These are phyloP conservation scores for Seira ritae DNA, from an alignment of 2,888 invertebrate species.

Conservation along the genomic window DNA sequence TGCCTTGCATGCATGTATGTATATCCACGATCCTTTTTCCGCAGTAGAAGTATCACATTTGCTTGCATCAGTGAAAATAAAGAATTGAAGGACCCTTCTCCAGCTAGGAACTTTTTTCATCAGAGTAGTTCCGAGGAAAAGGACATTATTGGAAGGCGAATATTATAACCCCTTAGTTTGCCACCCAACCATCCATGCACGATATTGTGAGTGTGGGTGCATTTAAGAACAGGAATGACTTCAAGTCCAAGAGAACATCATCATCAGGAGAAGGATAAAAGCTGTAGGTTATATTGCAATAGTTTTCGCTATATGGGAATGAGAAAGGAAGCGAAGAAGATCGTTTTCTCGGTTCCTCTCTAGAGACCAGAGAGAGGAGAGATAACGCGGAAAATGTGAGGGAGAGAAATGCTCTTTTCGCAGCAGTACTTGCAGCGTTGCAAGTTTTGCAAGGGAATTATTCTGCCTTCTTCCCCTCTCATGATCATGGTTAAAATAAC, in stretches of 20 bases:
- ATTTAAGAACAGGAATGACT: background rate
- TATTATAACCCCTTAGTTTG: too few species aligned
- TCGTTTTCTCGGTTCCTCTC: constrained; percentile 5
- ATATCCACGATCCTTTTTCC: background rate
- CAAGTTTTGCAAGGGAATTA: constrained; percentile 53
- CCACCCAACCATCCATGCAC: too few species aligned
- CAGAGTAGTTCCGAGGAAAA: too few species aligned
- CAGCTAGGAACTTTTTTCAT: too few species aligned
- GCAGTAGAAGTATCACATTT: background rate
- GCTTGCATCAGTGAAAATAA: too few species aligned
- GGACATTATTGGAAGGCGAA: too few species aligned
- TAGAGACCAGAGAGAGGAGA: constrained; percentile 27
- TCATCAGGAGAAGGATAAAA: constrained; percentile 48
- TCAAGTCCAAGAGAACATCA: constrained; percentile 3
- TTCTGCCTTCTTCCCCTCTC: background rate
- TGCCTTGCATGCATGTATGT: too few species aligned
- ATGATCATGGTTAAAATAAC: background rate
- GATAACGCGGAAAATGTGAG: background rate
- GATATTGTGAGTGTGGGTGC: background rate
- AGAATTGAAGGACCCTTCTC: too few species aligned
- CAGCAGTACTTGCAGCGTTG: constrained; percentile 54
- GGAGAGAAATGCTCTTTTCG: constrained; percentile 33
- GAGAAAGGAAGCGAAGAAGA: constrained; percentile 14
- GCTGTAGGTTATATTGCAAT: constrained; percentile 39
- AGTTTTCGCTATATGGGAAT: background rate